Percentiles rank a stretch among this genome's conserved stretches.
Conservation (phyloP, 2,888 invertebrate species). For the Meta bourneti region DNA sequence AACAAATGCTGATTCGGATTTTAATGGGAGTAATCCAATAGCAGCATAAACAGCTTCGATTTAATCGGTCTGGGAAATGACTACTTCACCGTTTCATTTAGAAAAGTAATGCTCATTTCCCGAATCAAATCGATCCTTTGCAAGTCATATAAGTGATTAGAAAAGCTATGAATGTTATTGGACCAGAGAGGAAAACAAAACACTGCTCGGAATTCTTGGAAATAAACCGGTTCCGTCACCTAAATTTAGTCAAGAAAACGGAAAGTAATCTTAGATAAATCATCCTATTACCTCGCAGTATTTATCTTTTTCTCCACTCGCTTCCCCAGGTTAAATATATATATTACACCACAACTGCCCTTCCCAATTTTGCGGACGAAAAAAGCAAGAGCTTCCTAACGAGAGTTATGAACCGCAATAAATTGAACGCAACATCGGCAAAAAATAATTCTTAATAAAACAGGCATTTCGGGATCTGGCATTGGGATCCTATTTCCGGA, state of each 20-base stretch:
- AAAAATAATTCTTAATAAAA: conserved; percentile 58
- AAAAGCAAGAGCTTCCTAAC: conserved; percentile 13
- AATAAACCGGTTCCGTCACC: not conserved
- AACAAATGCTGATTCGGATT: too few species aligned
- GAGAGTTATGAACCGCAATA: conserved; percentile 51
- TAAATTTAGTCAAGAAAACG: not conserved
- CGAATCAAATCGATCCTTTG: too few species aligned
- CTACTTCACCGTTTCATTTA: too few species aligned
- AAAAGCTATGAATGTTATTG: too few species aligned
- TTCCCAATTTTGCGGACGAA: not conserved
- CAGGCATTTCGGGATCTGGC: conserved; percentile 23
- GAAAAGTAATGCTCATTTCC: too few species aligned
- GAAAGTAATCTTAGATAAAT: not conserved
- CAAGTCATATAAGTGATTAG: too few species aligned
- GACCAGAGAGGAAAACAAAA: too few species aligned
- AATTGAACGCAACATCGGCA: conserved; percentile 45
- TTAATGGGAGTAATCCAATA: too few species aligned
- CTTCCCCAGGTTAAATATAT: not conserved
- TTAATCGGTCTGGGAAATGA: too few species aligned
- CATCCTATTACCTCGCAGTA: not conserved
- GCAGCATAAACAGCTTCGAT: too few species aligned
- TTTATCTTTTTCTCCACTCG: not conserved
- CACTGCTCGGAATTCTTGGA: not conserved
- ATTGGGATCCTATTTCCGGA: conserved; percentile 30
- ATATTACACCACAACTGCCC: not conserved